These are phyloP conservation scores for Silurus glanis DNA, from an alignment of 2,113 vertebrate genomes.

Conservation along the genomic window DNA sequence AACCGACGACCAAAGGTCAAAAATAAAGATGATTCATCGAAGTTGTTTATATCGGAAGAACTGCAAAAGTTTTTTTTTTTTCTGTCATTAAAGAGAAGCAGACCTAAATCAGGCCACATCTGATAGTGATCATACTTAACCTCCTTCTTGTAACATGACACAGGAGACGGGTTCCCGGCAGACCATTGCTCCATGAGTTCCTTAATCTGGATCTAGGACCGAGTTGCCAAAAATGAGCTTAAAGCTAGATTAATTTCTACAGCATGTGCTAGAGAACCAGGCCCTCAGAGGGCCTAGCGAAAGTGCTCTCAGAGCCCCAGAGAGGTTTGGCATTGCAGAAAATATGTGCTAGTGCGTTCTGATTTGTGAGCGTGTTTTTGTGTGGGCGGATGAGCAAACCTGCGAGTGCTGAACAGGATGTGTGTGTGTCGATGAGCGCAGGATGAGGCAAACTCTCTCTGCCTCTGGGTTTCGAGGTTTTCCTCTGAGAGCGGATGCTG, in stretches of 20 bases:
- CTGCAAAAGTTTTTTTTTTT: not conserved
- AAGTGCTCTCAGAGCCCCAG: not conserved
- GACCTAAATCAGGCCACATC: not conserved
- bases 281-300: not conserved
- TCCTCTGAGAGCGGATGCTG: conserved; percentile 50
- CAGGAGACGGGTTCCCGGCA: not conserved
- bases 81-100: not conserved
- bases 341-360: not conserved
- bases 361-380: conserved; percentile 10
- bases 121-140: not conserved
- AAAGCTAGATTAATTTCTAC: not conserved
- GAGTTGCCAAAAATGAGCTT: not conserved
- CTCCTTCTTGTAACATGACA: not conserved
- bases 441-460: conserved; percentile 18
- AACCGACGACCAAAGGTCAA: not conserved
- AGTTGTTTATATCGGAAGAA: too few species aligned
- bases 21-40: not conserved
- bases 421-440: conserved; percentile 18
- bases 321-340: not conserved
- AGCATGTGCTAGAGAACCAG: not conserved
- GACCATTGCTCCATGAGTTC: not conserved
- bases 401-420: conserved; percentile 16
- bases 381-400: conserved; percentile 33
- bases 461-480: conserved; percentile 50
- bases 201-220: not conserved